Percentiles rank a stretch among this genome's conserved stretches.
These are phyloP conservation scores for Pluvialis apricaria DNA, from an alignment of 2,113 vertebrate species.

Conservation along the genomic window DNA sequence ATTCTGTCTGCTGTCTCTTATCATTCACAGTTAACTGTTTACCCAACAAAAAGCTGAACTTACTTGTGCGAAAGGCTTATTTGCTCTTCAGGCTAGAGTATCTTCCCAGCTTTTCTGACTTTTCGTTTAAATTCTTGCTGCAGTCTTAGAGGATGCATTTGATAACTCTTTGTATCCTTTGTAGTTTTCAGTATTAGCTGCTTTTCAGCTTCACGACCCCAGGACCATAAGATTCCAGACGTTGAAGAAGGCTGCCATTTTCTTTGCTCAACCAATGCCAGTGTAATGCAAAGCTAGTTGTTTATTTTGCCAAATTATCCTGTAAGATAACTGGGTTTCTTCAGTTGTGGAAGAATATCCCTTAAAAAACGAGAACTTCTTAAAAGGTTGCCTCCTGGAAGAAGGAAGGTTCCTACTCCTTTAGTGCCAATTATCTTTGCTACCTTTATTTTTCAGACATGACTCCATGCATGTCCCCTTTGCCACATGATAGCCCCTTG, in stretches of 20 bases:
- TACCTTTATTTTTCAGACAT: constrained; percentile 78
- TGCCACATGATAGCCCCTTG: constrained; percentile 80
- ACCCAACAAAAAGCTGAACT: background rate
- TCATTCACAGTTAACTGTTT: background rate
- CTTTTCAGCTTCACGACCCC: background rate
- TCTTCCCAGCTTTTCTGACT: background rate
- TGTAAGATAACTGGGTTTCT: background rate
- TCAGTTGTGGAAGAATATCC: background rate
- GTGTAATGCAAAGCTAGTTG: background rate
- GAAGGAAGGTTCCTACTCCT: background rate
- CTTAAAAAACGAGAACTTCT: background rate
- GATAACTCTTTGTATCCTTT: background rate
- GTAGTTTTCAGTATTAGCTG: background rate
- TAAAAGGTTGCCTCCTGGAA: background rate
- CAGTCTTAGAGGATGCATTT: background rate
- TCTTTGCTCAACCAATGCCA: background rate
- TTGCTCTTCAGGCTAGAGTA: background rate
- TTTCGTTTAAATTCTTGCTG: background rate
- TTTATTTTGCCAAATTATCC: background rate
- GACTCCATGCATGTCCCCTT: constrained; percentile 91
- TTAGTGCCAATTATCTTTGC: background rate
- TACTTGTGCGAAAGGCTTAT: background rate
- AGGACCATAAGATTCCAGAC: background rate
- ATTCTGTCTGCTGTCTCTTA: accelerated
- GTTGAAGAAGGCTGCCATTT: background rate